These are phyloP conservation scores for Siniperca undulata DNA, from an alignment of 2,797 vertebrate genomes.

Conservation along the genomic window DNA sequence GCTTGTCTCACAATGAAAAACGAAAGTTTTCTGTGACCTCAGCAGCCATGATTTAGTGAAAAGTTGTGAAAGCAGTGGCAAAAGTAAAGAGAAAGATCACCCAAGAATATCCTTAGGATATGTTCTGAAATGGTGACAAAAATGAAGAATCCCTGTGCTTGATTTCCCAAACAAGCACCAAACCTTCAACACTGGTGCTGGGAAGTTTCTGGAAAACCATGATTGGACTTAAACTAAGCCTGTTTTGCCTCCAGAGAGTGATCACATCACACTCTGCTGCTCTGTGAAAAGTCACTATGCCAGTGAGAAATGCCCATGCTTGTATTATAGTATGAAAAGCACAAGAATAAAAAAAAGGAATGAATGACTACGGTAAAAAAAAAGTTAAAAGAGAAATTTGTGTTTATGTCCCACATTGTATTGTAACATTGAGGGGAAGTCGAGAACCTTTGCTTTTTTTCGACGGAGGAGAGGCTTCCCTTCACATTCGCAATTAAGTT, in stretches of 20 bases:
- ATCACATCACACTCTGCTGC: not conserved
- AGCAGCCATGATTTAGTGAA: not conserved
- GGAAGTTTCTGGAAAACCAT: not conserved
- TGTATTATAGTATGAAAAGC: not conserved
- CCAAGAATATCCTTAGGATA: not conserved
- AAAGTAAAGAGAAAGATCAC: not conserved
- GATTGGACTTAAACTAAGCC: conserved; percentile 46
- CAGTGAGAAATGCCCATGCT: not conserved
- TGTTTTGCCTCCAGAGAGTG: not conserved
- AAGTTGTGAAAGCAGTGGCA: not conserved
- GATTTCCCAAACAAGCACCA: not conserved
- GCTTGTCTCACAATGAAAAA: not conserved
- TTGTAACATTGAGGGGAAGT: conserved; percentile 22
- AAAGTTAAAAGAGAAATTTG: too few relatives aligned
- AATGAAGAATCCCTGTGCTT: not conserved
- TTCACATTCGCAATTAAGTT: conserved; percentile 71
- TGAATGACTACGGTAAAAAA: not conserved
- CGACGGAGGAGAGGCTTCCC: conserved; percentile 75
- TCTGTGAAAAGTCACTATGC: not conserved
- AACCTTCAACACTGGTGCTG: not conserved
- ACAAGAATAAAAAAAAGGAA: not conserved
- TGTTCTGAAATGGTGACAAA: conserved; percentile 17
- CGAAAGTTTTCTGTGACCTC: not conserved
- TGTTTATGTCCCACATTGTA: conserved; percentile 11
- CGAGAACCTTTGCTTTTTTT: conserved; percentile 7